phyloP scores from a whole-genome alignment of 2,888 invertebrate species.

The Drosophila lutescens region DNA sequence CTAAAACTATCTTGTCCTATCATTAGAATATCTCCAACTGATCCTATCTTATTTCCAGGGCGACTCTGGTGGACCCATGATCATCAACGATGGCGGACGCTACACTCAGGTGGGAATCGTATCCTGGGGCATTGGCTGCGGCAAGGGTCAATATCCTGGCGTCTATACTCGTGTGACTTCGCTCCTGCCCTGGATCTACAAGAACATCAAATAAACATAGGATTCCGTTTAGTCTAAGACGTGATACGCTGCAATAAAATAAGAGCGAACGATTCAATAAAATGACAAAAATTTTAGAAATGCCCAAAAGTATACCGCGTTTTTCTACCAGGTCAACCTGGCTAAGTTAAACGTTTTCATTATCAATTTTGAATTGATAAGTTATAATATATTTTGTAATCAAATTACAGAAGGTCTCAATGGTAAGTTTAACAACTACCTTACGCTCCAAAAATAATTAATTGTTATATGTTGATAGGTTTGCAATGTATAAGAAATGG shows the following conservation, averaged over 20 bases:
- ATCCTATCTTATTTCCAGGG: slow-evolving; percentile 86
- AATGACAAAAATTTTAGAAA: slow-evolving; percentile 18
- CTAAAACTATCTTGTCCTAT: background rate
- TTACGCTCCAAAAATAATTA: too few relatives aligned
- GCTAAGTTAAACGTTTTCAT: too few relatives aligned
- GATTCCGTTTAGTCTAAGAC: slow-evolving; percentile 64
- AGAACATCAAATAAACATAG: slow-evolving; percentile 87
- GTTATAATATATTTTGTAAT: too few relatives aligned
- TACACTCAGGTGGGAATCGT: slow-evolving; percentile 95
- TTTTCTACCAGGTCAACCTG: too few relatives aligned
- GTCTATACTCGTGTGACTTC: slow-evolving; percentile 94
- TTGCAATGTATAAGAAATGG: too few relatives aligned
- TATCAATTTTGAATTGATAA: too few relatives aligned
- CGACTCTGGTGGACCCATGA: slow-evolving; percentile 94
- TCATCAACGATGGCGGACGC: slow-evolving; percentile 90
- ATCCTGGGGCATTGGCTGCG: slow-evolving; percentile 96
- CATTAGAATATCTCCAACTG: background rate
- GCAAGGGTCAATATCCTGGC: slow-evolving; percentile 95
- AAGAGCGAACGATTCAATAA: slow-evolving; percentile 54
- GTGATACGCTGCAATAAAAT: slow-evolving; percentile 66
- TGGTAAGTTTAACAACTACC: too few relatives aligned
- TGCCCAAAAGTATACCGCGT: slow-evolving; percentile 26
- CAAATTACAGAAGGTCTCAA: too few relatives aligned
- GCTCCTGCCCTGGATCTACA: slow-evolving; percentile 93
- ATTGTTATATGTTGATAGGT: too few relatives aligned